Conservation (phyloP, 1,140 invertebrate genomes). For the Ooceraea biroi region DNA sequence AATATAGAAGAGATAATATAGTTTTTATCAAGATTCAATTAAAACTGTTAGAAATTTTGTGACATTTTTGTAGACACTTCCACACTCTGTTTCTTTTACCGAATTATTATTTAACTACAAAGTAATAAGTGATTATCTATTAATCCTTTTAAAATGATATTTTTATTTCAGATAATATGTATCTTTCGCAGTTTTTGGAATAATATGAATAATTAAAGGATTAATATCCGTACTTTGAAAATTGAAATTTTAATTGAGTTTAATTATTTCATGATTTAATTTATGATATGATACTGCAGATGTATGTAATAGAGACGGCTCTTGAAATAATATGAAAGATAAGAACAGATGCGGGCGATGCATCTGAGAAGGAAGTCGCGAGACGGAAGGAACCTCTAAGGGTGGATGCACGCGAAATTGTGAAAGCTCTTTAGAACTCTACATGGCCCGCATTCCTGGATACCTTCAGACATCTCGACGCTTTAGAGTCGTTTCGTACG, state of each 20-base stretch:
- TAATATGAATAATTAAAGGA: neutral
- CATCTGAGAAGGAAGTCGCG: constrained; percentile 11
- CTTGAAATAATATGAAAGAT: constrained; percentile 39
- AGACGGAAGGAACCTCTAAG: constrained; percentile 21
- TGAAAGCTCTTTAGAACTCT: constrained; percentile 76
- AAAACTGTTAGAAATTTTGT: neutral
- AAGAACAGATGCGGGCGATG: constrained; percentile 47
- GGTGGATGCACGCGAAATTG: constrained; percentile 71
- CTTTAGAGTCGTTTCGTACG: constrained; percentile 45
- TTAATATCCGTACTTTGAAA: neutral
- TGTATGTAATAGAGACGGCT: neutral
- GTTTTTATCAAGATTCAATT: neutral
- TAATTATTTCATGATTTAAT: neutral
- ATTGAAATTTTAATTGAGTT: neutral
- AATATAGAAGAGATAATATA: neutral
- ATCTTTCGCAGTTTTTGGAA: neutral
- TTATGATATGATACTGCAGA: neutral
- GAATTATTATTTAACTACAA: neutral
- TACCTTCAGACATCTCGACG: constrained; percentile 62
- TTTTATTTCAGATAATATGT: neutral
- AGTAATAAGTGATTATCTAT: no score
- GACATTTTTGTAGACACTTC: neutral
- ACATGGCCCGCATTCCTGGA: constrained; percentile 73
- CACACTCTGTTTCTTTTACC: neutral
- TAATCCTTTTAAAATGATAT: neutral